phyloP scores from a whole-genome alignment of 1,140 invertebrate genomes.

The Drosophila pandora region DNA sequence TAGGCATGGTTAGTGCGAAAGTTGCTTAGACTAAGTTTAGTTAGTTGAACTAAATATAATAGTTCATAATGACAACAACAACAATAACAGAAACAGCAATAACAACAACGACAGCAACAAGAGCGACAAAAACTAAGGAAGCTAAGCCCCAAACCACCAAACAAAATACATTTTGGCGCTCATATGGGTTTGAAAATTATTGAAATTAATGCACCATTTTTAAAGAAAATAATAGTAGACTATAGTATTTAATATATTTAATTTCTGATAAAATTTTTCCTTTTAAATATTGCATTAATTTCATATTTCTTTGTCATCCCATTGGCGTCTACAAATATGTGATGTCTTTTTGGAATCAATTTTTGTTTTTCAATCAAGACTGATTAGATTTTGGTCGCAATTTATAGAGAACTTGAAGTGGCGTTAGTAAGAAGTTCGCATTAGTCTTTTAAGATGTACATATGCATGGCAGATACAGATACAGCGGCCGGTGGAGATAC shows the following conservation, averaged over 20 bases:
- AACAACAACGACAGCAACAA: slow-evolving; percentile 26
- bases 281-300: slow-evolving; percentile 42
- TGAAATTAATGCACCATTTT: slow-evolving; percentile 15
- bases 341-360: slow-evolving; percentile 13
- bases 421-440: slow-evolving; percentile 73
- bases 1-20: slow-evolving; percentile 72
- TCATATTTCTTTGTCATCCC: background rate
- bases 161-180: slow-evolving; percentile 52
- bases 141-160: slow-evolving; percentile 84
- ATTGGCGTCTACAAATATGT: slow-evolving; percentile 51
- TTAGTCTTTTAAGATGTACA: slow-evolving; percentile 63
- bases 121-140: slow-evolving; percentile 56
- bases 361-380: slow-evolving; percentile 10
- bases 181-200: slow-evolving; percentile 14
- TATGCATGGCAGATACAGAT: slow-evolving; percentile 33
- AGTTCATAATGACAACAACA: slow-evolving; percentile 66
- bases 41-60: slow-evolving; percentile 65
- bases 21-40: slow-evolving; percentile 67
- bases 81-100: slow-evolving; percentile 24
- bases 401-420: slow-evolving; percentile 34
- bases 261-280: background rate
- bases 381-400: slow-evolving; percentile 3
- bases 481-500: background rate
- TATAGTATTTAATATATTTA: background rate
- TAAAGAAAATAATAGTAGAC: slow-evolving; percentile 5